Conservation (phyloP, 2,113 vertebrate species). For the Calonectris borealis region DNA sequence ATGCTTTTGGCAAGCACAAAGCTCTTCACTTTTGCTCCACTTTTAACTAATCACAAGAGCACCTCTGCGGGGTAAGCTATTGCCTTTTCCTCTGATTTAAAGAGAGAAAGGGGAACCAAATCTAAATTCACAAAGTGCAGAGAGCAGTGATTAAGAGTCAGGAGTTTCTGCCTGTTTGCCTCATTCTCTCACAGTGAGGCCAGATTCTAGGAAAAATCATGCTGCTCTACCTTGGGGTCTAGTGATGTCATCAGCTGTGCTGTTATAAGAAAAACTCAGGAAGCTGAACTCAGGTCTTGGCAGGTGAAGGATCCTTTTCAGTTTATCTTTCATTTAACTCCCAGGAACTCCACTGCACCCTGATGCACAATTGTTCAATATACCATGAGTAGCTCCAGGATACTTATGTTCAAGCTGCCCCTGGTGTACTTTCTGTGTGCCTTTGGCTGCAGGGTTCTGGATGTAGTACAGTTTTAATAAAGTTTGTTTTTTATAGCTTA, state of each 20-base stretch:
- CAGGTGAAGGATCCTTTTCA: not conserved
- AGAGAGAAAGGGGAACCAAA: not conserved
- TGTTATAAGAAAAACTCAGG: not conserved
- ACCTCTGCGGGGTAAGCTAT: rapidly evolving
- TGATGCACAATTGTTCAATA: not conserved
- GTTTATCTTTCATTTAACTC: not conserved
- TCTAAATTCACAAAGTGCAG: not conserved
- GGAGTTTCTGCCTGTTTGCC: not conserved
- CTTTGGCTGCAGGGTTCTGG: not conserved
- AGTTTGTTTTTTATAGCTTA: not conserved
- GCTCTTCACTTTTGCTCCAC: not conserved
- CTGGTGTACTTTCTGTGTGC: not conserved
- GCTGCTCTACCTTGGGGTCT: not conserved
- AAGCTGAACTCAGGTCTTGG: not conserved
- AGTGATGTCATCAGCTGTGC: not conserved
- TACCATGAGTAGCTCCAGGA: not conserved
- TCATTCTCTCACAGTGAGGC: not conserved
- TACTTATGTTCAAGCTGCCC: not conserved
- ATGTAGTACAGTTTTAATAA: not conserved
- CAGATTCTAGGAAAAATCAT: not conserved
- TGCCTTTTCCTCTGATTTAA: not conserved
- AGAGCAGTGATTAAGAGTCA: not conserved
- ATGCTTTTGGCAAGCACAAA: not conserved
- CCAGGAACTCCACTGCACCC: not conserved
- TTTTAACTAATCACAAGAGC: not conserved